Conservation (phyloP, 2,797 vertebrate species). For the Chelmon rostratus region DNA sequence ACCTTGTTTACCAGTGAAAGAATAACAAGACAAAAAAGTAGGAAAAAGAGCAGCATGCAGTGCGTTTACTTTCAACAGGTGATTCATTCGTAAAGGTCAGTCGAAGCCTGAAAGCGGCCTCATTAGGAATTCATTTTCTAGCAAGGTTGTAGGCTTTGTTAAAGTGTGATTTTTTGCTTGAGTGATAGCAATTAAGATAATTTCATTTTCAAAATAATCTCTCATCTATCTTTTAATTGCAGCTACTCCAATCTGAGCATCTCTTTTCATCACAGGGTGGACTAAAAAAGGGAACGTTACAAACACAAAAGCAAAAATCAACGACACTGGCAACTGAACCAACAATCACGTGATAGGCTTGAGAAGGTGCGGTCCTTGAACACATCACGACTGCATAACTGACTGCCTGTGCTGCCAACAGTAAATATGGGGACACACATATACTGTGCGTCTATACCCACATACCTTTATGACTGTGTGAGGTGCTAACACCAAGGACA, state of each 20-base stretch:
- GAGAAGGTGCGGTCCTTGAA: slow-evolving; percentile 55
- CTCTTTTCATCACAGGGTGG: slow-evolving; percentile 7
- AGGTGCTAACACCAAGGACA: slow-evolving; percentile 85
- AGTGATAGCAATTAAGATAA: slow-evolving; percentile 8
- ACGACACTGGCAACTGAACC: slow-evolving; percentile 5
- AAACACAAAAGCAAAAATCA: slow-evolving; percentile 6
- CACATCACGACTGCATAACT: slow-evolving; percentile 41
- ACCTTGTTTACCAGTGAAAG: background rate
- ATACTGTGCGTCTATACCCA: slow-evolving; percentile 25
- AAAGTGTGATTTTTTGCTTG: background rate
- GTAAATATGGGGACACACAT: slow-evolving; percentile 26
- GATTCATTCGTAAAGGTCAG: slow-evolving; percentile 37
- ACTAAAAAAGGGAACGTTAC: background rate
- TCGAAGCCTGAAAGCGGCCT: background rate
- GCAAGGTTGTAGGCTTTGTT: background rate
- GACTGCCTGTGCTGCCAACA: slow-evolving; percentile 34
- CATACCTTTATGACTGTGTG: slow-evolving; percentile 57
- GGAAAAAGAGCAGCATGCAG: slow-evolving; percentile 9
- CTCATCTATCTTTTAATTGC: background rate
- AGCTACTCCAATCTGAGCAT: background rate
- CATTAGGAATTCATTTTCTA: slow-evolving; percentile 26
- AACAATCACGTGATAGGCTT: slow-evolving; percentile 29
- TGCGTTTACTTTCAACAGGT: slow-evolving; percentile 33
- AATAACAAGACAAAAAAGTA: slow-evolving; percentile 7
- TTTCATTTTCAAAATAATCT: background rate